A percentile compares a stretch with the other conserved stretches of the same genome.
phyloP scores from a whole-genome alignment of 2,888 invertebrate species.

The Acleris sparsana region DNA sequence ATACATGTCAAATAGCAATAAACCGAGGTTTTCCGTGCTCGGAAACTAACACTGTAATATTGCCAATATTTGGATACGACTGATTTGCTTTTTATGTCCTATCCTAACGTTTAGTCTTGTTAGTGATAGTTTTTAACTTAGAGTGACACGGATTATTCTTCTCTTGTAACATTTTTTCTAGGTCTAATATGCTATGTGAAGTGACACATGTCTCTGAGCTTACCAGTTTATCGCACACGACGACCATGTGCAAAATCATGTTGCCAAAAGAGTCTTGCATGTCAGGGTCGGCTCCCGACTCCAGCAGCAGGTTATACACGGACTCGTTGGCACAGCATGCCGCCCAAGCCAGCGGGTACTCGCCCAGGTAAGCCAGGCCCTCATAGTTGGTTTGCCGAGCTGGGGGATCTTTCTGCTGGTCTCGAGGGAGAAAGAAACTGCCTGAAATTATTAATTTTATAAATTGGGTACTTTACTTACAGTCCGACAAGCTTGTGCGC shows the following conservation, averaged over 20 bases:
- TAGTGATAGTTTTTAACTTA: no score
- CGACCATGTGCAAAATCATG: constrained; percentile 99
- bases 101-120: no score
- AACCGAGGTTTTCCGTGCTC: no score
- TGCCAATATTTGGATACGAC: no score
- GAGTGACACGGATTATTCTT: no score
- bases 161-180: no score
- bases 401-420: constrained; percentile 92
- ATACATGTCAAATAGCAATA: no score
- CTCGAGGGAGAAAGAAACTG: constrained; percentile 97
- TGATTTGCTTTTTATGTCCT: no score
- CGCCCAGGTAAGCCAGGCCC: constrained; percentile 98
- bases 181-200: no score
- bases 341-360: constrained; percentile 98
- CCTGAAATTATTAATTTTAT: constrained; percentile 65
- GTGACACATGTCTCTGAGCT: constrained; percentile 40
- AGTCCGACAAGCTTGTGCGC: no score
- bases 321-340: constrained; percentile 98
- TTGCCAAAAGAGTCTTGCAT: constrained; percentile 98
- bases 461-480: background rate
- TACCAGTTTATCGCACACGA: constrained; percentile 98
- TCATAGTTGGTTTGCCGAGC: constrained; percentile 95
- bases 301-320: constrained; percentile 96
- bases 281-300: constrained; percentile 97
- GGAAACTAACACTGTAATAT: no score